These are phyloP conservation scores for Hipposideros armiger DNA, from an alignment of 2,113 vertebrate species.

Conservation along the genomic window DNA sequence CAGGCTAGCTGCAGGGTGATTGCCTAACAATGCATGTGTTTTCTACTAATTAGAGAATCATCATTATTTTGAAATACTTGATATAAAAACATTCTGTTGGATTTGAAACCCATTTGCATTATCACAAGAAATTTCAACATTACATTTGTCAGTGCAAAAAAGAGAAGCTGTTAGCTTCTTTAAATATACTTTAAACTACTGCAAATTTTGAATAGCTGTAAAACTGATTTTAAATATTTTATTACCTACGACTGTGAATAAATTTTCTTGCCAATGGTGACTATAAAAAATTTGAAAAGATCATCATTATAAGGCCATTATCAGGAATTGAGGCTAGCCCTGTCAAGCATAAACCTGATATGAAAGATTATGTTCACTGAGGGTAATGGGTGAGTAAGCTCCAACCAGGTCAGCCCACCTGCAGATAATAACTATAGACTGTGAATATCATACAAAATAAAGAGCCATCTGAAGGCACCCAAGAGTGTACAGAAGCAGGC, in stretches of 20 bases:
- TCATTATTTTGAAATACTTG: constrained; percentile 75
- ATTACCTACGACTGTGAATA: constrained; percentile 17
- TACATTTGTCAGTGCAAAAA: constrained; percentile 50
- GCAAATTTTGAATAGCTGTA: constrained; percentile 37
- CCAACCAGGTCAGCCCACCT: not conserved
- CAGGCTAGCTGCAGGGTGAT: constrained; percentile 53
- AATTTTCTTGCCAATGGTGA: constrained; percentile 34
- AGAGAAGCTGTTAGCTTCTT: constrained; percentile 39
- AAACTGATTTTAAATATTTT: constrained; percentile 65
- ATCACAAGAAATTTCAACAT: constrained; percentile 66
- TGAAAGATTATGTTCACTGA: constrained; percentile 21
- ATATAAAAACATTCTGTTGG: constrained; percentile 72
- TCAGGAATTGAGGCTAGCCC: not conserved
- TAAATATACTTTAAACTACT: constrained; percentile 29
- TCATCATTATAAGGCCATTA: constrained; percentile 33
- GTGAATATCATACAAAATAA: not conserved
- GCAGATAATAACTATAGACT: not conserved
- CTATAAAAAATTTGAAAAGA: constrained; percentile 60
- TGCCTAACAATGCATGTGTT: constrained; percentile 61
- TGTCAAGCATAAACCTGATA: constrained; percentile 5
- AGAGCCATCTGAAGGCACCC: not conserved
- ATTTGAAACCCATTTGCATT: constrained; percentile 72
- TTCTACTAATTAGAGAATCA: constrained; percentile 72
- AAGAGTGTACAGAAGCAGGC: not conserved
- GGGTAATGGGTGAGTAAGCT: not conserved